Base-by-base conservation (phyloP, 2,797 vertebrate genomes). In the Chelon labrosus region DNA sequence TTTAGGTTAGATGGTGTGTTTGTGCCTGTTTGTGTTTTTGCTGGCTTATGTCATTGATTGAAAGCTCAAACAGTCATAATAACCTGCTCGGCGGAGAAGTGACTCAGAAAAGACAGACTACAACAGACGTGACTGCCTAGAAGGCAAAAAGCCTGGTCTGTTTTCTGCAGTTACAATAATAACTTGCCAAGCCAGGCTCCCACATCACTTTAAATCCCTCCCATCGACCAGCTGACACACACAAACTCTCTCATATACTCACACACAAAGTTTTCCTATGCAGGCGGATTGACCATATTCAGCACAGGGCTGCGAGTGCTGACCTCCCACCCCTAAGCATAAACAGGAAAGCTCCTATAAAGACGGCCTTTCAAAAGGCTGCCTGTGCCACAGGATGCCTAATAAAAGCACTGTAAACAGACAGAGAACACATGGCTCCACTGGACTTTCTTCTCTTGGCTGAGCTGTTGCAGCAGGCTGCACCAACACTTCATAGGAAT, bases 311-410 rank as follows among this genome's bases (percentile, higher is more conserved):
- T 89, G 90, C 72, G 72, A 92, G 87, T 22, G 73, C 85, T 92
- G 91, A 93, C 88, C 91, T 93, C 90, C 88, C 89, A 92, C 89
- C 92, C 81, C 83, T 76, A 52, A 89, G 87, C 88, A 92, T 93
- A 93, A 93, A 93, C 91, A 94, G 91, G 91, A 92, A 93, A 91
- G 85, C 88, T 90, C 86, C 86, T 87, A 92, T 92, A 93, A 94
- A 93, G 92, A 90, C 85, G 19, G 83, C 84, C 90, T 91, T 93
- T 93, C 87, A 94, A 93, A 93, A 88, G 88, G 83, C 86, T 85
- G 87, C 79, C 89, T 90, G 82, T 92, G 91, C 85, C 89, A 91
- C 89, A 90, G 91, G 93, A 93, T 91, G 91, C 91, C 93, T 92
- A 90, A 91, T 91, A 93, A 93, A 92, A 92, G 88, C 90, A 88